Evolutionary conservation across 2,888 invertebrate genomes (phyloP).

Genomic region (Bellardia pandia): DNA sequence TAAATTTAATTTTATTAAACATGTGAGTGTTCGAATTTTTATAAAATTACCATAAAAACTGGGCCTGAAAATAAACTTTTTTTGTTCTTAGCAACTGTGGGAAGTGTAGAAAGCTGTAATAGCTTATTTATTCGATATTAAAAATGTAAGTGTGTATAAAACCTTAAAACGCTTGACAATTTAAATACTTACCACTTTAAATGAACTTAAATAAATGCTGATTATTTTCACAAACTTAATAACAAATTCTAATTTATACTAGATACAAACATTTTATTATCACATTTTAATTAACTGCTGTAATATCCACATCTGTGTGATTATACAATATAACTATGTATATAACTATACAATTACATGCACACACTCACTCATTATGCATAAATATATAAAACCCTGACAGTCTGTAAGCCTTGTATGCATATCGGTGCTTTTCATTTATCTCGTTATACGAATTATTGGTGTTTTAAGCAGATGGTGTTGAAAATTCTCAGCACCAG

Average conservation of each 20-base stretch:
- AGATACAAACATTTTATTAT: not conserved
- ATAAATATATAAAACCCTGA: not conserved
- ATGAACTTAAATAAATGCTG: too few species aligned
- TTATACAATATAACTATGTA: not conserved
- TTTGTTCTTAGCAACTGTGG: too few species aligned
- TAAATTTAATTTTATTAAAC: too few species aligned
- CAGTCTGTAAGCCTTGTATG: not conserved
- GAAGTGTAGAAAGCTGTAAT: too few species aligned
- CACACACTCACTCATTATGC: not conserved
- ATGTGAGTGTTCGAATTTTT: too few species aligned
- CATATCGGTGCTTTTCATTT: not conserved
- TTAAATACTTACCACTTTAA: too few species aligned
- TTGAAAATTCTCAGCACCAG: not conserved
- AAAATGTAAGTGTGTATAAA: too few species aligned
- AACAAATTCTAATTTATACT: not conserved
- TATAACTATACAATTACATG: not conserved
- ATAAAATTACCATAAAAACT: too few species aligned
- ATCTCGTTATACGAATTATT: conserved; percentile 11
- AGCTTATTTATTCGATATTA: too few species aligned
- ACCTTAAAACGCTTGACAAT: too few species aligned
- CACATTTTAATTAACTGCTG: not conserved
- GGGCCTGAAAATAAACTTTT: too few species aligned
- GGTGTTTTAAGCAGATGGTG: conserved; percentile 24
- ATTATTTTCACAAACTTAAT: too few species aligned
- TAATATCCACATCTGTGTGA: not conserved